Conservation (phyloP, 2,113 vertebrate species). For the Catharus bicknelli region DNA sequence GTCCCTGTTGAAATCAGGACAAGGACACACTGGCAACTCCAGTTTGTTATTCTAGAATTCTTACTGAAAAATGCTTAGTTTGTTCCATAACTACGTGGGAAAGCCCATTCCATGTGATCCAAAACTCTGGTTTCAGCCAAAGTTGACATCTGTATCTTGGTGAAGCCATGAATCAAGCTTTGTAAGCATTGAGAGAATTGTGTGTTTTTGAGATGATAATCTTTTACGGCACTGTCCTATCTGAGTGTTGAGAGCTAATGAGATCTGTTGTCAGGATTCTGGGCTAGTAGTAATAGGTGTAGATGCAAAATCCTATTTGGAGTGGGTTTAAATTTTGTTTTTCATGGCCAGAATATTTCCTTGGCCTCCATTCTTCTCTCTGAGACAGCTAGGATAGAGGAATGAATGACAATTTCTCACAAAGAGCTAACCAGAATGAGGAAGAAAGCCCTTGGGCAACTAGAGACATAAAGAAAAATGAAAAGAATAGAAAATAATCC, state of each 20-base stretch:
- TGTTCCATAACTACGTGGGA: background rate
- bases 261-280: background rate
- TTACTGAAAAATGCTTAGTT: background rate
- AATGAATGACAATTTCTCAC: background rate
- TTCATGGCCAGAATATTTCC: background rate
- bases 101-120: background rate
- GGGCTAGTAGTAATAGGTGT: background rate
- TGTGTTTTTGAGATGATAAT: background rate
- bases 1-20: background rate
- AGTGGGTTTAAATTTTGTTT: background rate
- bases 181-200: background rate
- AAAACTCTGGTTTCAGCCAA: background rate
- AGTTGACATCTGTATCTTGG: background rate
- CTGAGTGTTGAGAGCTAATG: background rate
- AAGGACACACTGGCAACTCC: background rate
- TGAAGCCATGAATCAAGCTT: background rate
- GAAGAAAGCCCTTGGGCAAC: background rate
- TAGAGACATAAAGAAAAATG: background rate
- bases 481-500: too few relatives aligned
- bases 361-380: background rate
- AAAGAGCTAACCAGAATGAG: background rate
- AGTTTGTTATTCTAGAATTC: background rate
- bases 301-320: background rate
- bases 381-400: background rate
- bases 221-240: background rate